These are phyloP conservation scores for Drosophila trapezifrons DNA, from an alignment of 1,140 invertebrate species.

Conservation along the genomic window DNA sequence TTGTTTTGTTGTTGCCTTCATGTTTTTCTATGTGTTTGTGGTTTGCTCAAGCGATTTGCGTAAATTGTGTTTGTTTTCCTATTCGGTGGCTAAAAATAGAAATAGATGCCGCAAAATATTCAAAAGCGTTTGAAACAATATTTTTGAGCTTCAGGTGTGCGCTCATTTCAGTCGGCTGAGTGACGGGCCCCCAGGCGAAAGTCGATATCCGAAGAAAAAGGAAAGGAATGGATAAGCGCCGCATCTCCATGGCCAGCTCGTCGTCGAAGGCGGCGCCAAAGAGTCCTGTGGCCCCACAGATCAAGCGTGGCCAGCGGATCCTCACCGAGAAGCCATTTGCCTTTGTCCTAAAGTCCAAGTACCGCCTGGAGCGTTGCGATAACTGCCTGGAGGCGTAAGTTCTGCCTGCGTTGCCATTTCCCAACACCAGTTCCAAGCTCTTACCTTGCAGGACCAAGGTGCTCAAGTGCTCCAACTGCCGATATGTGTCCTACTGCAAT, in stretches of 20 bases:
- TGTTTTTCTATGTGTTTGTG: constrained; percentile 20
- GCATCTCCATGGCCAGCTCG: not conserved
- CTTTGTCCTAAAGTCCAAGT: constrained; percentile 86
- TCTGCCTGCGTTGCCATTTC: too few relatives aligned
- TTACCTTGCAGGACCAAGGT: constrained; percentile 86
- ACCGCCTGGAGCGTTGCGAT: constrained; percentile 86
- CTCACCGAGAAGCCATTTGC: constrained; percentile 87
- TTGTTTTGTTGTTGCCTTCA: constrained; percentile 8
- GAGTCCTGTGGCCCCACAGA: constrained; percentile 5
- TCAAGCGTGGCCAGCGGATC: constrained; percentile 85
- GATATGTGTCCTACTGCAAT: constrained; percentile 92
- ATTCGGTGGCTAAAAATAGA: constrained; percentile 55
- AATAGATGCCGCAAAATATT: constrained; percentile 72
- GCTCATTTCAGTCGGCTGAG: constrained; percentile 38
- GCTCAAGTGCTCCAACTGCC: constrained; percentile 90
- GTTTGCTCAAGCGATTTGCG: constrained; percentile 54
- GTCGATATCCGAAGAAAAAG: constrained; percentile 2
- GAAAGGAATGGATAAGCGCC: not conserved
- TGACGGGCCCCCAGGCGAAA: constrained; percentile 52
- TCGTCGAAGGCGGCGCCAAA: not conserved
- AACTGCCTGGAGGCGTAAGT: constrained; percentile 87
- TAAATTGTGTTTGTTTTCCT: constrained; percentile 60
- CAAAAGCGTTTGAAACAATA: constrained; percentile 60
- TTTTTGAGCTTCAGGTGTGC: constrained; percentile 62
- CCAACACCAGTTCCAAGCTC: too few relatives aligned